Evolutionary conservation across 2,888 invertebrate species (phyloP).

Genomic region (Sialis fuliginosa): DNA sequence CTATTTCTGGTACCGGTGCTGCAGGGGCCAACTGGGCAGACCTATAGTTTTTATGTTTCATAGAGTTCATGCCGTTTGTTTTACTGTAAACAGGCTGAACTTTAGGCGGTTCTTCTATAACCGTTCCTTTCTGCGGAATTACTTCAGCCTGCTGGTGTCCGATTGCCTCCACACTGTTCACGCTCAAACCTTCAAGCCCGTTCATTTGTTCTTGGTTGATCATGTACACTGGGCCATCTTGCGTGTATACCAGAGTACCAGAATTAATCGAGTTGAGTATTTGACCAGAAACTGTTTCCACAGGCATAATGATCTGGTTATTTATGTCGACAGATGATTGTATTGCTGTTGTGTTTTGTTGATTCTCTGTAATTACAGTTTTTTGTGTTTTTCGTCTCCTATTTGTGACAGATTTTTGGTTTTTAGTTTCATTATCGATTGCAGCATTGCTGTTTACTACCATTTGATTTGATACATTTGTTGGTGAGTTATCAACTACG

Average conservation of each 20-base stretch:
- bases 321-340: not conserved
- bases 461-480: not conserved
- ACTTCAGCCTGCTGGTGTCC: not conserved
- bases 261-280: not conserved
- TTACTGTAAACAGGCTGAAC: not conserved
- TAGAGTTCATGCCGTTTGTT: not conserved
- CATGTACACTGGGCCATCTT: not conserved
- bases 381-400: not conserved
- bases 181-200: not conserved
- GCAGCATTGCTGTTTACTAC: not conserved
- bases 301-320: not conserved
- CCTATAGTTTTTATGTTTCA: not conserved
- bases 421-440: not conserved
- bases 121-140: slow-evolving; percentile 1
- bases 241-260: not conserved
- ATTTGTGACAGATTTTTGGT: not conserved
- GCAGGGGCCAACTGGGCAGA: not conserved
- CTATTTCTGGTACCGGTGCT: not conserved
- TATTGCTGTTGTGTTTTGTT: not conserved
- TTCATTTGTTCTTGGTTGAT: not conserved
- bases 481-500: not conserved
- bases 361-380: not conserved
- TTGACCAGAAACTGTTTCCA: not conserved
- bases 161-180: not conserved
- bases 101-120: slow-evolving; percentile 5